Percentiles rank a stretch among this genome's conserved stretches.
phyloP scores from a whole-genome alignment of 2,113 vertebrate species.

The Eubucco bourcierii region DNA sequence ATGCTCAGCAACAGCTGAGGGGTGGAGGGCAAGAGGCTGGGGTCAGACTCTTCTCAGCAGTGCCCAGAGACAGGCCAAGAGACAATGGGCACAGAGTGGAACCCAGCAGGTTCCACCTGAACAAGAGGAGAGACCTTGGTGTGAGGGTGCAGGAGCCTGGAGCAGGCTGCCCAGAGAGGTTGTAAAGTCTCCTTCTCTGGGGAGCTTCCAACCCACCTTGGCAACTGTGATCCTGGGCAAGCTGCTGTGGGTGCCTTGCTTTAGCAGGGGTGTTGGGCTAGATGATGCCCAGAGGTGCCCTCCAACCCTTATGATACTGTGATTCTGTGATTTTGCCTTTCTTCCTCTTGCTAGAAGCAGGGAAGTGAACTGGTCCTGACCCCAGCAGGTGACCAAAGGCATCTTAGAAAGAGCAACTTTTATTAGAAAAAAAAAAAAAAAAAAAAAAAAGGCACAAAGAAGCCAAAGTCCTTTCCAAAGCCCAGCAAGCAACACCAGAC shows the following conservation, averaged over 20 bases:
- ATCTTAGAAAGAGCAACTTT: constrained; percentile 42
- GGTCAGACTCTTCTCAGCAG: too few species aligned
- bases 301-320: neutral
- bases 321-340: neutral
- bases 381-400: neutral
- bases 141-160: too few species aligned
- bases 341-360: neutral
- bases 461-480: neutral
- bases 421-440: constrained; percentile 29
- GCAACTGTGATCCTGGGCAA: too few species aligned
- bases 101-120: too few species aligned
- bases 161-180: too few species aligned
- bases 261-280: neutral
- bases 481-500: neutral
- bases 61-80: too few species aligned
- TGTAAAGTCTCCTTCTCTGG: too few species aligned
- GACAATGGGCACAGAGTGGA: too few species aligned
- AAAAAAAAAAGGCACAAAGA: neutral
- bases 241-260: neutral
- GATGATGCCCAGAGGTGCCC: neutral
- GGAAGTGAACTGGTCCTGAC: neutral
- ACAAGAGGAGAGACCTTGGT: too few species aligned
- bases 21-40: too few species aligned
- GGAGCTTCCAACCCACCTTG: too few species aligned
- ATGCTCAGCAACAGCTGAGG: too few species aligned